phyloP scores from a whole-genome alignment of 2,113 vertebrate genomes.

The Hepsetus odoe region DNA sequence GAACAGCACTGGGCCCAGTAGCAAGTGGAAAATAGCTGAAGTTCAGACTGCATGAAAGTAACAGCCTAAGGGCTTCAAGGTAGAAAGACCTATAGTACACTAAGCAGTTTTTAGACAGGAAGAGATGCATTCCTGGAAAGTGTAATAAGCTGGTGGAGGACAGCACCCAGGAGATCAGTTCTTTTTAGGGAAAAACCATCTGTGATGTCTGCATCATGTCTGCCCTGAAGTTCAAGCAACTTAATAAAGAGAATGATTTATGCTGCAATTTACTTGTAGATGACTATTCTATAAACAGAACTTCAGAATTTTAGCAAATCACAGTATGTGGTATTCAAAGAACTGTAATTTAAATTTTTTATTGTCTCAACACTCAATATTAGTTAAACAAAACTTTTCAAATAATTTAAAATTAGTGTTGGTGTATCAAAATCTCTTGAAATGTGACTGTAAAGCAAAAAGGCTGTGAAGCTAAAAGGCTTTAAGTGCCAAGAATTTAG shows the following conservation, averaged over 20 bases:
- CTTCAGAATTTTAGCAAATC: no score
- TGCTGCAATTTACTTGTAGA: neutral
- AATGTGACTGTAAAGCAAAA: no score
- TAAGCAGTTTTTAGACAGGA: neutral
- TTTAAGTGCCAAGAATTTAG: no score
- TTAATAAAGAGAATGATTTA: neutral
- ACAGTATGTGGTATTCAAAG: no score
- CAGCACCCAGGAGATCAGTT: conserved; percentile 7
- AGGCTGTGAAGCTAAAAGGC: no score
- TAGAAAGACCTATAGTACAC: neutral
- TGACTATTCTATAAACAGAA: no score
- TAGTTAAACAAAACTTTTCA: no score
- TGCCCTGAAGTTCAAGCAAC: neutral
- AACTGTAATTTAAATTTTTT: no score
- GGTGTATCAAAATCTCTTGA: no score
- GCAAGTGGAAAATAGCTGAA: neutral
- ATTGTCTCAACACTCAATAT: no score
- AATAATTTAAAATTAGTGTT: no score
- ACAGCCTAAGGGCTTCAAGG: neutral
- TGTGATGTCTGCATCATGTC: neutral
- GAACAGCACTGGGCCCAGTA: neutral
- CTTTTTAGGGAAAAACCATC: conserved; percentile 3
- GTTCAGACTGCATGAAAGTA: neutral
- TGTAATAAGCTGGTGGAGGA: neutral
- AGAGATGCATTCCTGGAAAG: neutral